Evolutionary conservation across 1,140 invertebrate species (phyloP).

Genomic region (Philopotamus ludificatus): DNA sequence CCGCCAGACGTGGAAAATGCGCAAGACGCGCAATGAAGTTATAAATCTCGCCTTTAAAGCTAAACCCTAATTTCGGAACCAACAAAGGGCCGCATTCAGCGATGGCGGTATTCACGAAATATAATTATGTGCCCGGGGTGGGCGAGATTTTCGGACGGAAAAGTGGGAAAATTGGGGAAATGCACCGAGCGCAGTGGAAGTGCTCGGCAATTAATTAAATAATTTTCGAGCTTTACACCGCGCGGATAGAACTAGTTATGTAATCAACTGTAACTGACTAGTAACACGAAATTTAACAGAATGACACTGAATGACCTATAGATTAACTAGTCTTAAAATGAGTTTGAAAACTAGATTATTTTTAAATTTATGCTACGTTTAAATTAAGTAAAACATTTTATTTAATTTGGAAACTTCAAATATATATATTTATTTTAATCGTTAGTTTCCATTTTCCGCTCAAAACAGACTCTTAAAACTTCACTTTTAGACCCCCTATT

Average conservation of each 20-base stretch:
- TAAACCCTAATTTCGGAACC: constrained; percentile 34
- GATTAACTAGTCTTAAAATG: no score
- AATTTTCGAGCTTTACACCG: no score
- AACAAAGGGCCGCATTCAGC: constrained; percentile 26
- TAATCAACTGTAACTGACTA: no score
- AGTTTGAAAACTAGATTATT: no score
- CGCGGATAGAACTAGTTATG: no score
- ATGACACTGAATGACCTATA: no score
- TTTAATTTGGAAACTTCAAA: constrained; percentile 9
- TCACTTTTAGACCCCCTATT: background rate
- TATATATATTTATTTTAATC: background rate
- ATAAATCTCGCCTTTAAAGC: constrained; percentile 37
- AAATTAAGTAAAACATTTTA: background rate
- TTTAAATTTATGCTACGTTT: no score
- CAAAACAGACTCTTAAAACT: constrained; percentile 3
- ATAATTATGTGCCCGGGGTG: constrained; percentile 30
- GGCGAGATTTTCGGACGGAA: constrained; percentile 29
- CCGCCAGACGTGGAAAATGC: constrained; percentile 16
- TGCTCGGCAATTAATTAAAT: no score
- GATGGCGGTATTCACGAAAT: constrained; percentile 30
- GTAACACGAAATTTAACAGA: no score
- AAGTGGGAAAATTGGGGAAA: constrained; percentile 20
- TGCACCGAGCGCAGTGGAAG: constrained; percentile 6
- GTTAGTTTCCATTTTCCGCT: no score
- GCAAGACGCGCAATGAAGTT: constrained; percentile 27